phyloP scores from a whole-genome alignment of 2,888 invertebrate species.

The Eupeodes latifasciatus region DNA sequence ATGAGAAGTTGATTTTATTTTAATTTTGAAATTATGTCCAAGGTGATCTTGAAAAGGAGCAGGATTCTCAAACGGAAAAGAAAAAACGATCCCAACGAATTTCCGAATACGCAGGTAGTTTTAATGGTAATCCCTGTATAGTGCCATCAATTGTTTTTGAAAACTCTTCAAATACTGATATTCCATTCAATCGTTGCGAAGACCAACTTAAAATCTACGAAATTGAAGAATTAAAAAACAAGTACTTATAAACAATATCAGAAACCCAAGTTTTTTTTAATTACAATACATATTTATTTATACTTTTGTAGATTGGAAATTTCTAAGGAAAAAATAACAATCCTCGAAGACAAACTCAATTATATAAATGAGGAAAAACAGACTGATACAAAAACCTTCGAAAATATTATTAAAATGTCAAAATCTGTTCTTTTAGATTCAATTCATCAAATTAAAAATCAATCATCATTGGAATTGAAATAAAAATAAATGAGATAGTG shows the following conservation, averaged over 20 bases:
- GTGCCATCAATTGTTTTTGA: constrained; percentile 81
- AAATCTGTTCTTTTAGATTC: constrained; percentile 81
- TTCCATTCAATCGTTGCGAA: not conserved
- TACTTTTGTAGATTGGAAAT: constrained; percentile 80
- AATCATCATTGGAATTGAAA: not conserved
- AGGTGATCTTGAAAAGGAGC: constrained; percentile 81
- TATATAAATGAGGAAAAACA: constrained; percentile 80
- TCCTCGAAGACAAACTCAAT: constrained; percentile 81
- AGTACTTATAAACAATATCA: constrained; percentile 76
- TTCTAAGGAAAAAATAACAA: constrained; percentile 81
- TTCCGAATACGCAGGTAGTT: constrained; percentile 80
- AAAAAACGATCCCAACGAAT: constrained; percentile 82
- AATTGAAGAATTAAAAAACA: constrained; percentile 79
- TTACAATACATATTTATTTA: not conserved
- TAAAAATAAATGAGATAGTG: constrained; percentile 22
- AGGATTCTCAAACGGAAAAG: constrained; percentile 80
- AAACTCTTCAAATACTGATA: constrained; percentile 78
- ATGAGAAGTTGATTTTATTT: not conserved
- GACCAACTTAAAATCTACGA: constrained; percentile 4
- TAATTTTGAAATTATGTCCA: not conserved
- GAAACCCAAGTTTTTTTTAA: not conserved
- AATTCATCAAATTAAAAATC: constrained; percentile 70
- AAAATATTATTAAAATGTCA: constrained; percentile 81
- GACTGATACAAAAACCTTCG: constrained; percentile 81
- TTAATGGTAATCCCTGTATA: constrained; percentile 75